Evolutionary conservation across 1,140 invertebrate genomes (phyloP).

Genomic region (Danaus melanippus): DNA sequence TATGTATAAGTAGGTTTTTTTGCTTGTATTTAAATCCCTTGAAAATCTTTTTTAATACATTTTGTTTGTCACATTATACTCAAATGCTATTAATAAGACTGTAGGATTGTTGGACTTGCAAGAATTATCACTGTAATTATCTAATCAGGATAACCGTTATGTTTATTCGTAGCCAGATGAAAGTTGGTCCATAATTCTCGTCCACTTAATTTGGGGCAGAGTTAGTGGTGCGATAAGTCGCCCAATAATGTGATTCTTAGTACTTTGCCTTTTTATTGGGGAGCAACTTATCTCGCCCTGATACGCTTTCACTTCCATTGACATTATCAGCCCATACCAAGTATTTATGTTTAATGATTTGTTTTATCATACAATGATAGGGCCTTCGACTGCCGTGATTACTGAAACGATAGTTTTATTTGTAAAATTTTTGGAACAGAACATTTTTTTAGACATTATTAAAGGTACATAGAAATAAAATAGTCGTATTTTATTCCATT

Average conservation of each 20-base stretch:
- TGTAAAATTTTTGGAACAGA: too few relatives aligned
- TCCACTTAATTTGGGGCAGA: conserved; percentile 59
- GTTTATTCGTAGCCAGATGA: conserved; percentile 52
- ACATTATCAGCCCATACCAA: conserved; percentile 37
- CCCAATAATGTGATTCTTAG: conserved; percentile 56
- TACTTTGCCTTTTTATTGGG: conserved; percentile 56
- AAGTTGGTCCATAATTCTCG: conserved; percentile 64
- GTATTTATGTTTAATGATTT: too few relatives aligned
- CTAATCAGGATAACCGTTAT: conserved; percentile 63
- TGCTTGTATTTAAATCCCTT: too few relatives aligned
- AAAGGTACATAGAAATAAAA: too few relatives aligned
- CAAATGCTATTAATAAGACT: conserved; percentile 3
- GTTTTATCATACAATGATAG: too few relatives aligned
- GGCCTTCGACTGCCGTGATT: too few relatives aligned
- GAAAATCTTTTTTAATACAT: too few relatives aligned
- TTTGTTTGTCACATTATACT: too few relatives aligned
- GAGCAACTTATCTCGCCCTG: conserved; percentile 47
- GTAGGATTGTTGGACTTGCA: conserved; percentile 20
- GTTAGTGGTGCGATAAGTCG: conserved; percentile 57
- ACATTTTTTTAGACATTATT: too few relatives aligned
- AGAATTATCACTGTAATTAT: conserved; percentile 36
- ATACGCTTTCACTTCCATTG: conserved; percentile 40
- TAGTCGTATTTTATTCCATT: too few relatives aligned
- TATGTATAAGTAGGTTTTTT: not conserved
- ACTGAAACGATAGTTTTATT: too few relatives aligned